Conservation (phyloP, 2,888 invertebrate species). For the Eupithecia vulgata region DNA sequence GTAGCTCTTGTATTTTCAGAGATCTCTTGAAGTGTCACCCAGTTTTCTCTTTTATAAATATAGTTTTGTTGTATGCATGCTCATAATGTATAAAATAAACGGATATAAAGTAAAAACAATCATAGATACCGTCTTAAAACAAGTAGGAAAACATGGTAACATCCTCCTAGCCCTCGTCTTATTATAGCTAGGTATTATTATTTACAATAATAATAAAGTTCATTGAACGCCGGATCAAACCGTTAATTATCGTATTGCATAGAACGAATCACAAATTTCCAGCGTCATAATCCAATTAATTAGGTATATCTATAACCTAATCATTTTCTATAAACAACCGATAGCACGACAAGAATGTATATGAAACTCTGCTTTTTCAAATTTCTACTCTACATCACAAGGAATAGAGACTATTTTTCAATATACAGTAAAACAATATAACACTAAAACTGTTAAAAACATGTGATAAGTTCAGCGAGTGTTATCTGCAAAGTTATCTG, state of each 20-base stretch:
- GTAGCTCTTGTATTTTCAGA: too few relatives aligned
- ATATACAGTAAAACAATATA: not conserved
- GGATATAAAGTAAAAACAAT: too few relatives aligned
- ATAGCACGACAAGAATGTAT: not conserved
- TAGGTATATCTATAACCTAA: constrained; percentile 1
- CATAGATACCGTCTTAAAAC: too few relatives aligned
- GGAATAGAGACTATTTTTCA: not conserved
- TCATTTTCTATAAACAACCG: constrained; percentile 1
- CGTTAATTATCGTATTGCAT: not conserved
- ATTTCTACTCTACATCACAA: not conserved
- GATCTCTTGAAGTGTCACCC: too few relatives aligned
- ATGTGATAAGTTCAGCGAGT: constrained; percentile 36
- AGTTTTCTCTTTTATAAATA: too few relatives aligned
- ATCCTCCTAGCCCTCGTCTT: too few relatives aligned
- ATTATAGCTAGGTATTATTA: not conserved
- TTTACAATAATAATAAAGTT: not conserved
- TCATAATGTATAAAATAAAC: not conserved
- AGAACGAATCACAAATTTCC: not conserved
- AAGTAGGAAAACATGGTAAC: too few relatives aligned
- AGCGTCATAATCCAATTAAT: constrained; percentile 2
- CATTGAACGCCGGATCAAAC: not conserved
- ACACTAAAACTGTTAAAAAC: constrained; percentile 21
- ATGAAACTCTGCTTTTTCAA: not conserved
- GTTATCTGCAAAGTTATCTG: constrained; percentile 48
- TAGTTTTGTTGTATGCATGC: not conserved